Conservation (phyloP, 1,140 invertebrate genomes). For the Drosophila melanogaster region DNA sequence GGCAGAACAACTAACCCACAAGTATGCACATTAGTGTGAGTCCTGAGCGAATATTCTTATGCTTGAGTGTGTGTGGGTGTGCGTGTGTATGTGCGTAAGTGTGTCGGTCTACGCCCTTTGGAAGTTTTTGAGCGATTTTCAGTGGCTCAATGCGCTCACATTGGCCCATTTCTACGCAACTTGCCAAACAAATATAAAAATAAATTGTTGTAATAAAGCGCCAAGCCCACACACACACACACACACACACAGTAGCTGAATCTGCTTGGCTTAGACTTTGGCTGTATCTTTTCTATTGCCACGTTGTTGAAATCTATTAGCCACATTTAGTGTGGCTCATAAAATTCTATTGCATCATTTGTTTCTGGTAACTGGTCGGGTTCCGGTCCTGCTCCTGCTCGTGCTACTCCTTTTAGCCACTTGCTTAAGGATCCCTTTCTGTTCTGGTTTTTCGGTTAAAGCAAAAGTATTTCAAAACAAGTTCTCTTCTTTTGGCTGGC, state of each 20-base stretch:
- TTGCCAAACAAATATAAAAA: conserved; percentile 83
- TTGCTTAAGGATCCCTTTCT: conserved; percentile 41
- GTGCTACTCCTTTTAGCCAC: conserved; percentile 1
- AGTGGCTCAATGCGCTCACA: conserved; percentile 58
- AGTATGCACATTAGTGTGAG: conserved; percentile 65
- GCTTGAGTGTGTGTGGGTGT: conserved; percentile 5
- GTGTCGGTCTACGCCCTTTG: conserved; percentile 26
- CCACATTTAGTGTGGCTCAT: conserved; percentile 82
- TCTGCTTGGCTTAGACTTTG: conserved; percentile 65
- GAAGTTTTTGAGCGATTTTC: conserved; percentile 72
- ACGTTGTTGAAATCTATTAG: conserved; percentile 84
- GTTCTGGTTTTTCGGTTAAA: conserved; percentile 36
- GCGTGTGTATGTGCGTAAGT: not conserved
- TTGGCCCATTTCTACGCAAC: conserved; percentile 76
- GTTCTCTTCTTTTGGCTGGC: conserved; percentile 55
- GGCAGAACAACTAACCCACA: conserved; percentile 57
- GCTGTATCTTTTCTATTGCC: conserved; percentile 82
- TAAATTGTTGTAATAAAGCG: conserved; percentile 78
- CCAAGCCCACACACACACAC: conserved; percentile 42
- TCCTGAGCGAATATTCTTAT: conserved; percentile 16
- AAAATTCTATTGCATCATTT: conserved; percentile 84
- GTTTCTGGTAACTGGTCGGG: conserved; percentile 70
- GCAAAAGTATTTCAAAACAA: conserved; percentile 80
- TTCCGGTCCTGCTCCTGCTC: conserved; percentile 11
- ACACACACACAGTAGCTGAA: conserved; percentile 22